These are phyloP conservation scores for Helicoverpa armigera DNA, from an alignment of 1,140 invertebrate species.

Conservation along the genomic window DNA sequence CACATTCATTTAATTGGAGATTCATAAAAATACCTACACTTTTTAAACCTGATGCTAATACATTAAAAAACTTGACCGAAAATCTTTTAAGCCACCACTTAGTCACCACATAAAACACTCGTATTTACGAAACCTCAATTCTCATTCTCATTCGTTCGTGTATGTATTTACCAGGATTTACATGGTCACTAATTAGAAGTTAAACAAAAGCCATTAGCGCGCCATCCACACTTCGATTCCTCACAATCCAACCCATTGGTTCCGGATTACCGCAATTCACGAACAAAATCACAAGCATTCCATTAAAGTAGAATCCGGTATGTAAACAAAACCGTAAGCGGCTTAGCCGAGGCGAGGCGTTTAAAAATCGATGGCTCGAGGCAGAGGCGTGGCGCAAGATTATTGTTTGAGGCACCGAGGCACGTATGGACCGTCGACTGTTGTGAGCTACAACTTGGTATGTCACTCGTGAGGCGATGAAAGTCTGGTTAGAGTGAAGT, in stretches of 20 bases:
- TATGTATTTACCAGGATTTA: too few relatives aligned
- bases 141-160: too few relatives aligned
- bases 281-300: conserved; percentile 42
- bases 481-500: not conserved
- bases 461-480: conserved; percentile 24
- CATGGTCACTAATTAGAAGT: too few relatives aligned
- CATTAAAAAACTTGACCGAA: too few relatives aligned
- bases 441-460: conserved; percentile 17
- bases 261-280: conserved; percentile 24
- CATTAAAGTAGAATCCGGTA: conserved; percentile 43
- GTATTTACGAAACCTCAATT: too few relatives aligned
- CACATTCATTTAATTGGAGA: too few relatives aligned
- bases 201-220: not conserved
- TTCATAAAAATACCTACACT: too few relatives aligned
- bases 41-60: too few relatives aligned
- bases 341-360: conserved; percentile 31
- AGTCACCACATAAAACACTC: too few relatives aligned
- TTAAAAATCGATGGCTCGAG: conserved; percentile 25
- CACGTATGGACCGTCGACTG: conserved; percentile 30
- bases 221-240: not conserved
- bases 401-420: conserved; percentile 28
- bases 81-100: too few relatives aligned
- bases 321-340: conserved; percentile 43
- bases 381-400: conserved; percentile 26
- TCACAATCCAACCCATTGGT: not conserved